A percentile compares a stretch with the other conserved stretches of the same genome.
phyloP scores from a whole-genome alignment of 2,113 vertebrate genomes.

The Picathartes gymnocephalus region DNA sequence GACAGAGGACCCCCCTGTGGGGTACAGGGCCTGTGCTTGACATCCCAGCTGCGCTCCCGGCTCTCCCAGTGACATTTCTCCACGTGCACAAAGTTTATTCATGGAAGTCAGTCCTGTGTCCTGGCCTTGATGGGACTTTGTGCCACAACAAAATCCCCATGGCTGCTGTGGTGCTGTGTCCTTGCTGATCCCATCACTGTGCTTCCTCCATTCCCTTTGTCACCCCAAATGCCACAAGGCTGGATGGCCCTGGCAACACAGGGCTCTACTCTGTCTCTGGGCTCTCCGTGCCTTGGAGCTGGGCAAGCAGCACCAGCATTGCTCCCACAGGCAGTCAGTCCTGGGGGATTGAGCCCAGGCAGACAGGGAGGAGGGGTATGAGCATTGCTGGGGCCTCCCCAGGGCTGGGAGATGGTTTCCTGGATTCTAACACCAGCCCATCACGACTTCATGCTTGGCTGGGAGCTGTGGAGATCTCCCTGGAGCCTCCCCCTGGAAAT shows the following conservation, averaged over 20 bases:
- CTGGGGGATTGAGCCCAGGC: neutral
- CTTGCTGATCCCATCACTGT: neutral
- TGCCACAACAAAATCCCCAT: neutral
- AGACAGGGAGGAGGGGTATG: neutral
- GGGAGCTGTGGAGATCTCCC: neutral
- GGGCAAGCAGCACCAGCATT: neutral
- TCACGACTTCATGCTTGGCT: fast-evolving
- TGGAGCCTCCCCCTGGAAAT: neutral
- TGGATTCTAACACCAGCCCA: neutral
- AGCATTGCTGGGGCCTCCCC: neutral
- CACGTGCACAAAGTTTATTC: neutral
- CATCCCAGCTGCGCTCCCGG: fast-evolving
- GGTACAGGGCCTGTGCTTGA: neutral
- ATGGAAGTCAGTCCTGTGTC: neutral
- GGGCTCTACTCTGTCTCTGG: neutral
- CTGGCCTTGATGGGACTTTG: neutral
- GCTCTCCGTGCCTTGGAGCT: neutral
- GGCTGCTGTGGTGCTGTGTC: neutral
- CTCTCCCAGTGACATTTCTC: neutral
- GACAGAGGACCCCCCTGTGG: fast-evolving
- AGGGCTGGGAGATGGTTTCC: neutral
- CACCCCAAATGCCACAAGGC: neutral
- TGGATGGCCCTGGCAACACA: fast-evolving
- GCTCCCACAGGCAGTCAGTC: neutral
- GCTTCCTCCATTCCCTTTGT: neutral